Conservation (phyloP, 2,113 vertebrate species). For the Erythrolamprus reginae region DNA sequence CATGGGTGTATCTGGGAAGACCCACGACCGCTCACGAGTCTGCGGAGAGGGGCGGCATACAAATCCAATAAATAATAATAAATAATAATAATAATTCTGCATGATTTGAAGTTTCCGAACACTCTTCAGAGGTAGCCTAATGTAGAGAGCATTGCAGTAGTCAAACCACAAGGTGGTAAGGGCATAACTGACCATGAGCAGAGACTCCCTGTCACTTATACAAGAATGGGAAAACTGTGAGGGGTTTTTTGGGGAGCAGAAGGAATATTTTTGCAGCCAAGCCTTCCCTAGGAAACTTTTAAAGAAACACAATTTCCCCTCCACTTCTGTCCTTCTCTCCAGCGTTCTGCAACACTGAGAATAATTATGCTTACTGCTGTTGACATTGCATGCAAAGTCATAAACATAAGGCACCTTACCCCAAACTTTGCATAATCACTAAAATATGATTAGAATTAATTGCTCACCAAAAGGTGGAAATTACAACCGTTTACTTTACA, state of each 20-base stretch:
- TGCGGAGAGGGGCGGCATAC: too few species aligned
- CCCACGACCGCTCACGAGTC: too few species aligned
- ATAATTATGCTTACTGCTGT: not conserved
- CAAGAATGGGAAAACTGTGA: not conserved
- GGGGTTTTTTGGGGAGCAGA: fast-evolving
- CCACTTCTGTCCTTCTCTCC: not conserved
- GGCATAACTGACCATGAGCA: too few species aligned
- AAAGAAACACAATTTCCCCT: not conserved
- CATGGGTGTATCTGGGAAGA: too few species aligned
- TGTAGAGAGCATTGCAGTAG: too few species aligned
- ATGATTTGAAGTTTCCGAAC: too few species aligned
- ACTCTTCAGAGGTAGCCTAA: too few species aligned
- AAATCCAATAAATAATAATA: too few species aligned
- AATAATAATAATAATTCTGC: too few species aligned
- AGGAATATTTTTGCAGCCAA: not conserved
- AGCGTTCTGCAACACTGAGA: not conserved
- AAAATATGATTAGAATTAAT: not conserved
- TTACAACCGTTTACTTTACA: not conserved
- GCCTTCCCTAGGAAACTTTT: not conserved
- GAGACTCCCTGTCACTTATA: too few species aligned
- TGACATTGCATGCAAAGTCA: not conserved
- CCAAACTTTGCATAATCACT: not conserved
- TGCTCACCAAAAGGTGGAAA: not conserved
- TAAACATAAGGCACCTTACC: not conserved
- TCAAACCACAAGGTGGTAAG: too few species aligned